Percentiles rank a stretch among this genome's conserved stretches.
phyloP scores from a whole-genome alignment of 1,140 invertebrate genomes.

The Sweltsa coloradensis region DNA sequence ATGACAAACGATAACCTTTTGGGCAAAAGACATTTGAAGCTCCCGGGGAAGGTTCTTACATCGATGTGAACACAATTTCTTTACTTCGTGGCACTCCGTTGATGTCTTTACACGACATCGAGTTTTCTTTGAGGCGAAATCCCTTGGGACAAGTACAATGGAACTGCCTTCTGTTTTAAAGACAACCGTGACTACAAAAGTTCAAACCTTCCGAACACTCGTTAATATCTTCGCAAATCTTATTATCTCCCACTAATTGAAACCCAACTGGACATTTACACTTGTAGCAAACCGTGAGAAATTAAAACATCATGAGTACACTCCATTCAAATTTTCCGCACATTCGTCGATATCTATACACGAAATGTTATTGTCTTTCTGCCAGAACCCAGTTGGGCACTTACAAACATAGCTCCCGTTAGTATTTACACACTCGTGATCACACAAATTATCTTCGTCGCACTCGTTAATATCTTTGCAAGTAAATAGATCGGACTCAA shows the following conservation, averaged over 20 bases:
- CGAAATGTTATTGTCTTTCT: not conserved
- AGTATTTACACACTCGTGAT: constrained; percentile 34
- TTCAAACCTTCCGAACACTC: constrained; percentile 38
- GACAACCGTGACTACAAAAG: constrained; percentile 41
- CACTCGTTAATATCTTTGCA: constrained; percentile 39
- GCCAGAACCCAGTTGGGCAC: constrained; percentile 44
- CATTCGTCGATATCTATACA: constrained; percentile 38
- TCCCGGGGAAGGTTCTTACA: constrained; percentile 39
- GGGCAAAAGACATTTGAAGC: constrained; percentile 37
- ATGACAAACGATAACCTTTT: constrained; percentile 26
- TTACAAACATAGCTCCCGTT: constrained; percentile 36
- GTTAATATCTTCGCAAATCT: constrained; percentile 30
- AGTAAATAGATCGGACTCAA: constrained; percentile 30
- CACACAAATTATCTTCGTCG: constrained; percentile 27
- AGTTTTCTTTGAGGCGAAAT: constrained; percentile 28
- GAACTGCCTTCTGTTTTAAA: constrained; percentile 36
- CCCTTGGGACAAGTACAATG: constrained; percentile 35
- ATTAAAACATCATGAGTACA: constrained; percentile 31
- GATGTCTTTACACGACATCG: constrained; percentile 38
- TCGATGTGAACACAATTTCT: constrained; percentile 33
- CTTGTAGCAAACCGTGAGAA: constrained; percentile 29
- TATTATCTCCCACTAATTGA: constrained; percentile 28
- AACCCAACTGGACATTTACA: constrained; percentile 39
- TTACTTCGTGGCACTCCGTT: constrained; percentile 41
- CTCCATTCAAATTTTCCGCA: constrained; percentile 29